Evolutionary conservation across 2,113 vertebrate species (phyloP), one percentile per base, ranked within the genome.

Genomic region (Esox niger): DNA sequence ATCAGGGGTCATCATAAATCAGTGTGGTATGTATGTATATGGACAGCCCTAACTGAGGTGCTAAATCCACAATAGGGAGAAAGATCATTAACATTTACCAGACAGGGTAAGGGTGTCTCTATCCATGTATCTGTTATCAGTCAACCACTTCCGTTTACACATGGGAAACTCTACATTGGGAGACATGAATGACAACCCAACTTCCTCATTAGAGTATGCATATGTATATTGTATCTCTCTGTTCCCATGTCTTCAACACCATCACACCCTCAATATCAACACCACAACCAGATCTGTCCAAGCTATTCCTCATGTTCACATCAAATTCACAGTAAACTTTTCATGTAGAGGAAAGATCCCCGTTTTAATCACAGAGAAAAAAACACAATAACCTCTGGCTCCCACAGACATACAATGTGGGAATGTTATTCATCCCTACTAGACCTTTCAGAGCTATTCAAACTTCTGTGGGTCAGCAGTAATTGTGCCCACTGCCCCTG

Each of bases 361-460:
- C 59, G 13, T 32, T 33, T 35, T 21, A 61, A n/a, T 23, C 59
- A 23, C 2, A 21, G 11, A 25, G 58, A 3, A 31, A 38, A 11
- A 35, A 23, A 52, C 73, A 71, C 68, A 79, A 69, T 64, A 54
- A 79, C 64, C 58, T 32, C 46, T n/a, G 60, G 38, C 56, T 62
- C 64, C 62, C 59, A 32, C 76, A 63, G 30, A 71, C 64, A 63
- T 73, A 88, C 89, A 88, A 87, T 87, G 81, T 63, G 33, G 64
- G 70, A 70, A 70, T 75, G 76, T 77, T 76, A 77, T 89, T 87
- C 84, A 84, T 31, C 76, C 77, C 76, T 88, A 73, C 91, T 89
- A 85, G 90, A 90, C 77, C 75, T 87, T 92, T 92, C 91, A 89
- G 80, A 81, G 79, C 84, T 71, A 87, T 91, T 90, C 86, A 89